Evolutionary conservation across 1,140 invertebrate genomes (phyloP).

Genomic region (Lordiphosa collinella): DNA sequence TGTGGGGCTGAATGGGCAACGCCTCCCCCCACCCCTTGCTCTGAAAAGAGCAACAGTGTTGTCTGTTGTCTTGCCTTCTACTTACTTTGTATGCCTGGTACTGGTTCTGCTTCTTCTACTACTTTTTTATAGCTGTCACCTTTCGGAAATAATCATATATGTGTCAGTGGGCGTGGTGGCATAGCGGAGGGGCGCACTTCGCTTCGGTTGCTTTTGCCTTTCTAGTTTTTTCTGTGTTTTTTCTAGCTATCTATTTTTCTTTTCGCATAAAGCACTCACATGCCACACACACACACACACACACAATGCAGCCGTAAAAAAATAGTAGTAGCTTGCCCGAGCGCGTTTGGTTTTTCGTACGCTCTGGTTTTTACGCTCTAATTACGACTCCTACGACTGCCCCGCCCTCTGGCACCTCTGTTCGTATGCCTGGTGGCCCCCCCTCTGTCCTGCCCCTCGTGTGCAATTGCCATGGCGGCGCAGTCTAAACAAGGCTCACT

Average conservation of each 20-base stretch:
- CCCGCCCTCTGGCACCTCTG: not conserved
- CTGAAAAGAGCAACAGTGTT: conserved; percentile 72
- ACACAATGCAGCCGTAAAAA: conserved; percentile 53
- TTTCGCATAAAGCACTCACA: conserved; percentile 65
- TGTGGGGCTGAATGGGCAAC: conserved; percentile 5
- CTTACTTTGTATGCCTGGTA: conserved; percentile 34
- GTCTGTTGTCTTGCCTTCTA: conserved; percentile 57
- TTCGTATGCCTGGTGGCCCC: too few relatives aligned
- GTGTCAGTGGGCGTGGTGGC: conserved; percentile 52
- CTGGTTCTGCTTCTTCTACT: conserved; percentile 14
- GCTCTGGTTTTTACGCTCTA: conserved; percentile 77
- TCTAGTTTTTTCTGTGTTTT: conserved; percentile 55
- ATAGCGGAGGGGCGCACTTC: conserved; percentile 30
- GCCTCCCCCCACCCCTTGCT: not conserved
- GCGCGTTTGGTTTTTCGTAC: conserved; percentile 74
- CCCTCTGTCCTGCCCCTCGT: conserved; percentile 23
- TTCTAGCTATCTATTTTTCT: conserved; percentile 72
- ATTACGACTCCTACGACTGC: conserved; percentile 67
- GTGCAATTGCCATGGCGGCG: conserved; percentile 72
- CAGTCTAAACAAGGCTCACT: conserved; percentile 74
- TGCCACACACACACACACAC: conserved; percentile 34
- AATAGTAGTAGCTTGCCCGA: conserved; percentile 66
- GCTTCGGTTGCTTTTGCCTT: conserved; percentile 74
- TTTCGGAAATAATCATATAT: conserved; percentile 78
- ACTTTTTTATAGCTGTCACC: conserved; percentile 74